Base-by-base conservation (phyloP, 2,888 invertebrate genomes). In the Aphodius granarius region DNA sequence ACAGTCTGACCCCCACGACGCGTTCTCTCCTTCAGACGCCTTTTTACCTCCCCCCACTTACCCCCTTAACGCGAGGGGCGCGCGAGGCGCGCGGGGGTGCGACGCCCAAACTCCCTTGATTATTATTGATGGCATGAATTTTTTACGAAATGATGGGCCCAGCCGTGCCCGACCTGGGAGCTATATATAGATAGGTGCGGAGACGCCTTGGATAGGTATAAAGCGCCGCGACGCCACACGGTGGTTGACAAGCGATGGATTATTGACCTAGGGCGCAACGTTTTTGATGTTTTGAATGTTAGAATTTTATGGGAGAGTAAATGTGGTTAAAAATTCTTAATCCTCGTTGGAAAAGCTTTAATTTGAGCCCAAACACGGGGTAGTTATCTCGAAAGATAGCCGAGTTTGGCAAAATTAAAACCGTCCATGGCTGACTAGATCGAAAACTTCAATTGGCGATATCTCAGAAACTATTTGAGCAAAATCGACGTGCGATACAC, bases 61-160 rank as follows among this genome's bases (percentile, higher is more conserved):
- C 65, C 65, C 65, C 65, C 65, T 16, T 65, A 65, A 15, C 16
- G 16, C 68, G 65, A n/a, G 65, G 65, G 19, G 63, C 63, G 63
- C 0, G 65, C 9, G 65, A 15, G 65, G 2, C n/a, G 17, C 9
- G 68, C 5, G 68, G 21, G 15, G 18, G 16, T 68, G 19, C 68
- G 68, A 19, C 68, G 68, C 15, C 17, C 68, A 22, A 18, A 22
- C 68, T 21, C 21, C 15, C 83, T 82, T 81, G 82, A 81, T 83
- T 82, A 83, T 83, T 83, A 82, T 82, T 82, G 82, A 83, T 83
- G 83, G 79, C 79, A 80, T 78, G 80, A 76, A 79, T 79, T 79
- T 80, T 80, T 80, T 79, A 68, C 66, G 68, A 66, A 43, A 43
- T 43, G 43, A 43, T 43, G 43, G 43, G 43, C 43, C 43, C 43